Conservation (phyloP, 2,888 invertebrate genomes). For the Muscina levida region DNA sequence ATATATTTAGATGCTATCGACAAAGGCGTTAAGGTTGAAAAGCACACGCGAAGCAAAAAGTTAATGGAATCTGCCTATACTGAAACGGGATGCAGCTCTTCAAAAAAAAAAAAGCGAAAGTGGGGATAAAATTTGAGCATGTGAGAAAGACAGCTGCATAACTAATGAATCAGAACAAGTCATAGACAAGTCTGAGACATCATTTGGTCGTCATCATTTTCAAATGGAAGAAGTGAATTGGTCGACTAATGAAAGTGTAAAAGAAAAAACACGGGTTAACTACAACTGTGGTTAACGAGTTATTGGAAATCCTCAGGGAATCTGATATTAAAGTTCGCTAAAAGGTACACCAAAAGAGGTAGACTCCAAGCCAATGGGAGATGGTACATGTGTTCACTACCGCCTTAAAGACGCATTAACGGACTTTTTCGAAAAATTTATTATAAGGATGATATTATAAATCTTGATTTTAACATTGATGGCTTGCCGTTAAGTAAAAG, state of each 20-base stretch:
- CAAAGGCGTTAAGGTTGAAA: no score
- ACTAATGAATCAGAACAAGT: slow-evolving; percentile 17
- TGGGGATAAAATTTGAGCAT: slow-evolving; percentile 26
- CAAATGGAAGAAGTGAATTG: slow-evolving; percentile 26
- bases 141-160: slow-evolving; percentile 20
- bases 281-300: slow-evolving; percentile 45
- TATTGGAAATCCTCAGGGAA: slow-evolving; percentile 44
- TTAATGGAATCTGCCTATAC: slow-evolving; percentile 20
- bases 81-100: slow-evolving; percentile 27
- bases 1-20: slow-evolving; percentile 24
- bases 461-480: slow-evolving; percentile 50
- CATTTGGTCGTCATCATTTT: slow-evolving; percentile 23
- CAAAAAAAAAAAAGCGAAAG: slow-evolving; percentile 24
- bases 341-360: slow-evolving; percentile 48
- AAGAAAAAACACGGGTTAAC: slow-evolving; percentile 46
- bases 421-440: slow-evolving; percentile 41
- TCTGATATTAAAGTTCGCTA: slow-evolving; percentile 21
- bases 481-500: slow-evolving; percentile 48
- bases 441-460: slow-evolving; percentile 30
- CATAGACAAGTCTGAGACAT: slow-evolving; percentile 17
- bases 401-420: slow-evolving; percentile 48
- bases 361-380: slow-evolving; percentile 16
- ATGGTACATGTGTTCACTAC: slow-evolving; percentile 46
- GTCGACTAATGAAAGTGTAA: slow-evolving; percentile 21
- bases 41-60: slow-evolving; percentile 23